A percentile compares a stretch with the other conserved stretches of the same genome.
These are phyloP conservation scores for Pollenia labialis DNA, from an alignment of 2,888 invertebrate genomes.

Conservation along the genomic window DNA sequence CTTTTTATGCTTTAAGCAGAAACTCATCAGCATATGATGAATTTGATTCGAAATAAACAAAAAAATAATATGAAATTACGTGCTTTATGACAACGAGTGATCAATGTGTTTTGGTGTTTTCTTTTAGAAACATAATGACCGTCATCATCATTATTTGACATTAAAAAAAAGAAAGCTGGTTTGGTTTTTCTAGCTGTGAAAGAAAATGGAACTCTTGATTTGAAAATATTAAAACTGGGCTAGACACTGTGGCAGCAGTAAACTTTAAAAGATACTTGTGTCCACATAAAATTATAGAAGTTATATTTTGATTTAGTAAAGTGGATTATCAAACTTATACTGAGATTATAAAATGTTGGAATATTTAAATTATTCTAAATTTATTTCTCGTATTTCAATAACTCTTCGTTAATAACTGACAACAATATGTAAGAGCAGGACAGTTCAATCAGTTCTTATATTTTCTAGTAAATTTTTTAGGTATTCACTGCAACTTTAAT, in stretches of 20 bases:
- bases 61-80: conserved; percentile 32
- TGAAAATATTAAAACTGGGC: conserved; percentile 12
- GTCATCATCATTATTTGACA: conserved; percentile 52
- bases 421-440: no score
- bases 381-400: no score
- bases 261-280: background rate
- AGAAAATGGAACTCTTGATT: conserved; percentile 27
- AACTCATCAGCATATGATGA: conserved; percentile 79
- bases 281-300: no score
- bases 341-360: no score
- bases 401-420: no score
- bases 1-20: conserved; percentile 83
- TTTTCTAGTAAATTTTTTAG: no score
- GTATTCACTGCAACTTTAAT: no score
- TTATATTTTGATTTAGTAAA: no score
- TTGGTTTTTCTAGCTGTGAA: background rate
- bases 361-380: background rate
- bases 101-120: conserved; percentile 27
- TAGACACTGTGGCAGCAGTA: background rate
- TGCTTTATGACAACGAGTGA: conserved; percentile 54
- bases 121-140: background rate
- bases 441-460: no score
- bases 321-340: no score
- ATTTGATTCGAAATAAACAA: background rate
- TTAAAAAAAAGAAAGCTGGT: conserved; percentile 52